phyloP scores from a whole-genome alignment of 2,888 invertebrate species.

The Eucera pruinosa region DNA sequence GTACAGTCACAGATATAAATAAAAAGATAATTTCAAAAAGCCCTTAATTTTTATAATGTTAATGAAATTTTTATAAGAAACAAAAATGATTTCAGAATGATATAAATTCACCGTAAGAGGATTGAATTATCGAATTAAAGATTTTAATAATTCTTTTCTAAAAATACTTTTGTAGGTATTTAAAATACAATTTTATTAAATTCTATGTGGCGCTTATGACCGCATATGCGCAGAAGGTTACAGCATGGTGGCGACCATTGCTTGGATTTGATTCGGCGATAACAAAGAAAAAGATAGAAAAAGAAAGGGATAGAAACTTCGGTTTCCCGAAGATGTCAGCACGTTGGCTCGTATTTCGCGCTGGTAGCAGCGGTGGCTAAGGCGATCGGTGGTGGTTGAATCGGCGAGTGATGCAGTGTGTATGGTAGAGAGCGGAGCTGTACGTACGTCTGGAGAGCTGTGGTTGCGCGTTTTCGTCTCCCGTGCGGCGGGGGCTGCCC shows the following conservation, averaged over 20 bases:
- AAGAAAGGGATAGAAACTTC: conserved; percentile 31
- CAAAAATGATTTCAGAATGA: too few relatives aligned
- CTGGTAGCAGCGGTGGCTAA: conserved; percentile 52
- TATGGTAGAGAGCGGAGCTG: conserved; percentile 32
- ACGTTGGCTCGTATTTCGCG: conserved; percentile 61
- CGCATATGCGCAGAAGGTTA: conserved; percentile 10
- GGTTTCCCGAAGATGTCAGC: conserved; percentile 67
- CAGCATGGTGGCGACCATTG: conserved; percentile 36
- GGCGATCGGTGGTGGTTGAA: conserved; percentile 55
- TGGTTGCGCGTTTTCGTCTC: conserved; percentile 53
- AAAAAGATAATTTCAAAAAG: too few relatives aligned
- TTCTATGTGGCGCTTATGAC: conserved; percentile 20
- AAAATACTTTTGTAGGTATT: too few relatives aligned
- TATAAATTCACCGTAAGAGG: too few relatives aligned
- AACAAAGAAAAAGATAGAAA: conserved; percentile 20
- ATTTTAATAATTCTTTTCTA: too few relatives aligned
- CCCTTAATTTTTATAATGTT: too few relatives aligned
- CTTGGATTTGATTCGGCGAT: conserved; percentile 15
- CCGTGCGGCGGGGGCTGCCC: conserved; percentile 54
- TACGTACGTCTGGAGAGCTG: conserved; percentile 20
- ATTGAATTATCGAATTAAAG: too few relatives aligned
- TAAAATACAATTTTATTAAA: not conserved
- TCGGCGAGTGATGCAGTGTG: conserved; percentile 47
- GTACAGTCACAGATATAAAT: too few relatives aligned
- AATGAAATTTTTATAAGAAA: too few relatives aligned